Evolutionary conservation across 2,888 invertebrate genomes (phyloP).

Genomic region (Rhamphomyia laevipes): DNA sequence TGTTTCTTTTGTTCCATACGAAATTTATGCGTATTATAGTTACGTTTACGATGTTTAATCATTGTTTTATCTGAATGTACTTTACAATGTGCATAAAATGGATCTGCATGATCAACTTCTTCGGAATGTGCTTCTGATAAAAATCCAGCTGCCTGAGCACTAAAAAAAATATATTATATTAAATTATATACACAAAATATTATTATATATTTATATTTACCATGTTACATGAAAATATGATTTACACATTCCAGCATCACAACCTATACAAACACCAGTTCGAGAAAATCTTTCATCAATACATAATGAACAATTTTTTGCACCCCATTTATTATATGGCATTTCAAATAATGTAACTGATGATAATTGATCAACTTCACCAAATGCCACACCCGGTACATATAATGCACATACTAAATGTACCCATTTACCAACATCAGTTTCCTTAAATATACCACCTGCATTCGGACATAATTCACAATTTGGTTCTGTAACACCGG

Average conservation of each 20-base stretch:
- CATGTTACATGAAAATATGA: slow-evolving; percentile 97
- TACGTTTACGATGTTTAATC: slow-evolving; percentile 65
- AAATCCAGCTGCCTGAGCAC: slow-evolving; percentile 87
- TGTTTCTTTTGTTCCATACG: slow-evolving; percentile 59
- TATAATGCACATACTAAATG: slow-evolving; percentile 96
- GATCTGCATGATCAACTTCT: slow-evolving; percentile 86
- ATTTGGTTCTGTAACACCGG: slow-evolving; percentile 73
- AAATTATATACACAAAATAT: background rate
- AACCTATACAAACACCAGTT: slow-evolving; percentile 91
- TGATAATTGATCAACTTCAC: slow-evolving; percentile 82
- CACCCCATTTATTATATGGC: slow-evolving; percentile 95
- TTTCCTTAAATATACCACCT: slow-evolving; percentile 89
- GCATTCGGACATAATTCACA: slow-evolving; percentile 94
- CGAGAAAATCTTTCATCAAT: slow-evolving; percentile 75
- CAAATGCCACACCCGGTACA: slow-evolving; percentile 94
- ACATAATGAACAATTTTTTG: slow-evolving; percentile 82
- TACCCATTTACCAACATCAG: slow-evolving; percentile 96
- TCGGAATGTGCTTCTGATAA: slow-evolving; percentile 86
- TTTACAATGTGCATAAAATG: slow-evolving; percentile 94
- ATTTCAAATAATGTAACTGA: slow-evolving; percentile 93
- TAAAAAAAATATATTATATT: slow-evolving; percentile 31
- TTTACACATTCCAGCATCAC: slow-evolving; percentile 97
- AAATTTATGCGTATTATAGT: slow-evolving; percentile 72
- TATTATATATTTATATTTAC: slow-evolving; percentile 37
- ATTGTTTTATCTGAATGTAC: slow-evolving; percentile 87